Evolutionary conservation across 2,797 vertebrate species (phyloP).

Genomic region (Oreochromis grahami): DNA sequence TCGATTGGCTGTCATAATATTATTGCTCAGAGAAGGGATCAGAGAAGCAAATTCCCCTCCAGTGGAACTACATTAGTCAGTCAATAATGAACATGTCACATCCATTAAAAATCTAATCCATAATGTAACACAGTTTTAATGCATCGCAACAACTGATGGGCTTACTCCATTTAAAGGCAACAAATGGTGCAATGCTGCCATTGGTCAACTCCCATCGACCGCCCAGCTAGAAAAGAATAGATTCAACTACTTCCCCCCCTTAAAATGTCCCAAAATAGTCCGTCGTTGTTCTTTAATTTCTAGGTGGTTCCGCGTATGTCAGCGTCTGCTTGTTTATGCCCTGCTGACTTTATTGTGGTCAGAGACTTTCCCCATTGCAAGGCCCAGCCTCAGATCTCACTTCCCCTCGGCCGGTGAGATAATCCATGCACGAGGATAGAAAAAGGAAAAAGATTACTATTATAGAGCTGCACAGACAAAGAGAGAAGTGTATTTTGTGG

Average conservation of each 20-base stretch:
- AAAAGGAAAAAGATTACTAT: not conserved
- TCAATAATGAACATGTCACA: not conserved
- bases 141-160: not conserved
- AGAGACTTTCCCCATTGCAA: conserved; percentile 13
- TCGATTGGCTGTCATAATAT: not conserved
- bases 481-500: not conserved
- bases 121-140: not conserved
- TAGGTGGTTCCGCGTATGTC: conserved; percentile 8
- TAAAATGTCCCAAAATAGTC: conserved; percentile 33
- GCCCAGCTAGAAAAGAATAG: conserved; percentile 4
- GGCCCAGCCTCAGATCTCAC: not conserved
- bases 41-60: not conserved
- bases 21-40: not conserved
- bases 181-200: not conserved
- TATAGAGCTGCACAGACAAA: not conserved
- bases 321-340: conserved; percentile 1
- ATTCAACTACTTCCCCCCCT: conserved; percentile 15
- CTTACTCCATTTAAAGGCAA: not conserved
- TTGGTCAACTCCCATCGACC: not conserved
- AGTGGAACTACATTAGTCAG: not conserved
- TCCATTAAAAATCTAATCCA: not conserved
- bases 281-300: conserved; percentile 15
- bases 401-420: conserved; percentile 10
- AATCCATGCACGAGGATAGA: not conserved
- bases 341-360: conserved; percentile 29